These are phyloP conservation scores for Hoplodrina ambigua DNA, from an alignment of 2,888 invertebrate genomes.

Conservation along the genomic window DNA sequence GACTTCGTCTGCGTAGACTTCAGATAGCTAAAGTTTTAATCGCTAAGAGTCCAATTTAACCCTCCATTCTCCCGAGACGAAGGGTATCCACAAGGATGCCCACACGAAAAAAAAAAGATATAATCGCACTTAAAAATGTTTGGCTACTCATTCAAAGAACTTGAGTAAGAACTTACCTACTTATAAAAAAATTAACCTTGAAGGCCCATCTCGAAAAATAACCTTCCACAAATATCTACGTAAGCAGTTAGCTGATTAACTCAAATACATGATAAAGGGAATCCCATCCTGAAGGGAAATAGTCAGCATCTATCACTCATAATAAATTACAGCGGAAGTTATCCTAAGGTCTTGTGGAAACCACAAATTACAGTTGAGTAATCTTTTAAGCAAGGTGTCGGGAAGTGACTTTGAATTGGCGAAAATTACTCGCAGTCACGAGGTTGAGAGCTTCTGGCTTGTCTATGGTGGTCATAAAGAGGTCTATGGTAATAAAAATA, in stretches of 20 bases:
- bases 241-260: not conserved
- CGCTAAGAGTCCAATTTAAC: no score
- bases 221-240: not conserved
- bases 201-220: not conserved
- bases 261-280: conserved; percentile 19
- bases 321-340: conserved; percentile 40
- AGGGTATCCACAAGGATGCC: no score
- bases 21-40: no score
- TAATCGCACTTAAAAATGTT: no score
- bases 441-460: conserved; percentile 9
- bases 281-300: conserved; percentile 27
- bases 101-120: no score
- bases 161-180: no score
- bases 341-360: conserved; percentile 38
- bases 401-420: conserved; percentile 2
- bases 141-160: no score
- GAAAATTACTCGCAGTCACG: conserved; percentile 23
- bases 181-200: no score
- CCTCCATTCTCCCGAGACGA: no score
- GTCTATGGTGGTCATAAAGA: not conserved
- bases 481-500: not conserved
- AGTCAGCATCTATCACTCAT: conserved; percentile 21
- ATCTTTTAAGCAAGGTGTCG: conserved; percentile 22
- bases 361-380: conserved; percentile 39
- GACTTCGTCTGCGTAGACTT: no score